Conservation (phyloP, 2,888 invertebrate genomes). For the Tetropium fuscum region DNA sequence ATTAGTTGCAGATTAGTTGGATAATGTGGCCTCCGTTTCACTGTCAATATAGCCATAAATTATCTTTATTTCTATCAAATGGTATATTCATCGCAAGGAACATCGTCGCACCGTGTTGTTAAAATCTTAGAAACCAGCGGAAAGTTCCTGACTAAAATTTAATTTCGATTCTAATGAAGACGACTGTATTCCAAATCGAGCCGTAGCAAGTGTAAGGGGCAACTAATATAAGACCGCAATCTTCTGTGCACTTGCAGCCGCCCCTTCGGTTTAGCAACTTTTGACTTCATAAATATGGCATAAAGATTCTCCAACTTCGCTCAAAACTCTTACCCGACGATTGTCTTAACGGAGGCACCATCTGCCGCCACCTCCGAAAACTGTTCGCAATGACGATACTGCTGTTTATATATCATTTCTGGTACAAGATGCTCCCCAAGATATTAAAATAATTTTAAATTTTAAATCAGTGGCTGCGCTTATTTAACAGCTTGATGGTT, state of each 20-base stretch:
- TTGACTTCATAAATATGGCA: constrained; percentile 29
- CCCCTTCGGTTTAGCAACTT: constrained; percentile 27
- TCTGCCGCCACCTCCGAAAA: constrained; percentile 50
- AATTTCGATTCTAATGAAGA: constrained; percentile 33
- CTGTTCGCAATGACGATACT: constrained; percentile 27
- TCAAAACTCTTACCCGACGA: constrained; percentile 54
- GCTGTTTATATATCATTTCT: constrained; percentile 23
- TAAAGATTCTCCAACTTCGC: constrained; percentile 30
- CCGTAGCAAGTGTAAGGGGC: constrained; percentile 25
- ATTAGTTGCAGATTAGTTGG: too few species aligned
- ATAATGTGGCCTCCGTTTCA: too few species aligned
- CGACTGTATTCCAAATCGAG: constrained; percentile 21
- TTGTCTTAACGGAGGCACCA: constrained; percentile 59
- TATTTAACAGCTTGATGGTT: too few species aligned
- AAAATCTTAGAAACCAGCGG: constrained; percentile 15
- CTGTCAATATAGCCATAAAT: too few species aligned
- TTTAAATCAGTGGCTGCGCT: constrained; percentile 18
- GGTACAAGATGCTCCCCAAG: constrained; percentile 19
- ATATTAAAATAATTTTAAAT: constrained; percentile 28
- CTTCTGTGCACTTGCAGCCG: constrained; percentile 27
- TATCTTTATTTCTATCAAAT: too few species aligned
- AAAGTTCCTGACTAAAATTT: constrained; percentile 26
- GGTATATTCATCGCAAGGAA: too few species aligned
- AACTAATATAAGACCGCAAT: constrained; percentile 32
- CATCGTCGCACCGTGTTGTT: too few species aligned